Conservation (phyloP, 2,888 invertebrate species). For the Ochlodes sylvanus region DNA sequence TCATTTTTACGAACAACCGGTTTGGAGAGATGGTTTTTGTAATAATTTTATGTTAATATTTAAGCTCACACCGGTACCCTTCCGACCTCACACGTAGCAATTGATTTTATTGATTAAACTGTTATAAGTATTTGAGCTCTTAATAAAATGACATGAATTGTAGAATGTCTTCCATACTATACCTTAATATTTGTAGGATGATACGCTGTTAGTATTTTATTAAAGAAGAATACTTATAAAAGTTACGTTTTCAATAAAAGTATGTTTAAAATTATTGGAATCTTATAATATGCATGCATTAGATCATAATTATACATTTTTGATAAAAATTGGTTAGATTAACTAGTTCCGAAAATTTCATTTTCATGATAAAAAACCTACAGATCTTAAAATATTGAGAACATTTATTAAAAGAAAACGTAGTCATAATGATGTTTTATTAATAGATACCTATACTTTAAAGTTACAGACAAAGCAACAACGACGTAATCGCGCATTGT, state of each 20-base stretch:
- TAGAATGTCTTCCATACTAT: neutral
- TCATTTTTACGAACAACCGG: slow-evolving; percentile 2
- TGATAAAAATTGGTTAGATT: too few species aligned
- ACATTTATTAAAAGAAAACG: too few species aligned
- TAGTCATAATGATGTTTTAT: neutral
- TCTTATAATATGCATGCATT: too few species aligned
- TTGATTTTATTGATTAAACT: slow-evolving; percentile 9
- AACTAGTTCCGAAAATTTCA: too few species aligned
- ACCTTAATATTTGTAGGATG: neutral
- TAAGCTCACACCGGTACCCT: slow-evolving; percentile 2
- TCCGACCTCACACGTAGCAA: slow-evolving; percentile 21
- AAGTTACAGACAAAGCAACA: too few species aligned
- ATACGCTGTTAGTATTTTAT: neutral
- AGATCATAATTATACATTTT: too few species aligned
- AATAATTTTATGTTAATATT: slow-evolving; percentile 18
- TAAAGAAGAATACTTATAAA: too few species aligned
- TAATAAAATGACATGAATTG: slow-evolving; percentile 24
- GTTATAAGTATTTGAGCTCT: slow-evolving; percentile 8
- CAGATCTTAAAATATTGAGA: too few species aligned
- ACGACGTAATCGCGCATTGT: neutral
- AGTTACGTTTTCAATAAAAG: too few species aligned
- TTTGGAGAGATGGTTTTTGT: neutral
- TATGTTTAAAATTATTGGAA: too few species aligned
- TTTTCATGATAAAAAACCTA: too few species aligned
- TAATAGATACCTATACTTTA: neutral